Evolutionary conservation across 2,797 vertebrate genomes (phyloP), one percentile per base, ranked within the genome.

Genomic region (Taeniopygia guttata): DNA sequence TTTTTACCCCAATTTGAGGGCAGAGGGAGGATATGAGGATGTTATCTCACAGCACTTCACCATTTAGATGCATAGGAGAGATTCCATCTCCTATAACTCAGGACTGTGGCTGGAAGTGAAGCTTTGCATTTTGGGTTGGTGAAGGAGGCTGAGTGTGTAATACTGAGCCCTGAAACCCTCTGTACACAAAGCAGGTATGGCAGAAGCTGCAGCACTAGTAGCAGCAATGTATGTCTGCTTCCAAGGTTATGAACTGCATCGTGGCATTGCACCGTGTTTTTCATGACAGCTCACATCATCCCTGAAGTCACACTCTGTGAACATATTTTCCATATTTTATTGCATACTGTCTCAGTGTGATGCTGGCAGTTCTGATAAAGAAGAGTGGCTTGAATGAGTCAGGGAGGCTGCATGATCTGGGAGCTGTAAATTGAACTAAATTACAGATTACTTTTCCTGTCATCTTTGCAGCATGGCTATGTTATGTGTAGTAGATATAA

Each of bases 381-480:
- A 67, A 67, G 52, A 74, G 60, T 59, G 79, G 78, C 69, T 89
- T 92, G 87, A 72, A 87, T 95, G 95, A 94, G 82, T 96, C 93
- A 92, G 78, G 81, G 51, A 94, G 58, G 67, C 95, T 93, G 45
- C 76, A 55, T 62, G 81, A 87, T 87, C 60, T 85, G 23, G 38
- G 64, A 95, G 54, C 82, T 91, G 81, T 83, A 92, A 92, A 87
- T 34, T 46, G 20, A 90, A 92, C 93, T 90, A 22, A 82, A 30
- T 89, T 66, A 36, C 52, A 60, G 42, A 49, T 89, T 88, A 64
- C 18, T 82, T 84, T 77, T 77, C 48, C 0, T 75, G 73, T 48
- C 68, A 54, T 83, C 25, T 85, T 85, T 83, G 60, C 42, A 77
- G 70, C 5, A 29, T 48, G 56, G 32, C 22, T 42, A 82, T 5